phyloP scores from a whole-genome alignment of 2,888 invertebrate species.

The Drosophila gaucha region DNA sequence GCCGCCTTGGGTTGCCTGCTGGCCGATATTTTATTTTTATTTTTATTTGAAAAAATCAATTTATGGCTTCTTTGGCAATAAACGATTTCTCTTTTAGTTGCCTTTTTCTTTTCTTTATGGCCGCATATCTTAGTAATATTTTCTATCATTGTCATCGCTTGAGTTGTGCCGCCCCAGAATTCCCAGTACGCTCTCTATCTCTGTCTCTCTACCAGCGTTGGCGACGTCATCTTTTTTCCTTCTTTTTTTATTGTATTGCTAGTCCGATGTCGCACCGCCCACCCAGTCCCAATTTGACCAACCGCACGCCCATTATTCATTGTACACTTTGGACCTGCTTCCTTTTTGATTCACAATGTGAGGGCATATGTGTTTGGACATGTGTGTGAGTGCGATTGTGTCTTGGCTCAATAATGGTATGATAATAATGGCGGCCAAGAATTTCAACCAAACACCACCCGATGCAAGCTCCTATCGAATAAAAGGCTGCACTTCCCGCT shows the following conservation, averaged over 20 bases:
- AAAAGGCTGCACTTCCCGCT: slow-evolving; percentile 17
- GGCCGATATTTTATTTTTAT: slow-evolving; percentile 80
- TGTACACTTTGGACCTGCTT: slow-evolving; percentile 33
- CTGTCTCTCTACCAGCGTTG: background rate
- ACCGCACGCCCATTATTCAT: slow-evolving; percentile 62
- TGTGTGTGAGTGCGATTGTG: slow-evolving; percentile 37
- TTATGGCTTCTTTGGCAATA: slow-evolving; percentile 81
- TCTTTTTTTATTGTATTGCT: slow-evolving; percentile 38
- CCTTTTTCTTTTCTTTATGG: slow-evolving; percentile 74
- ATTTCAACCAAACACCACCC: slow-evolving; percentile 19
- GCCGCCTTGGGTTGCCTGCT: slow-evolving; percentile 33
- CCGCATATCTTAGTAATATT: slow-evolving; percentile 81
- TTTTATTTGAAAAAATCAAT: slow-evolving; percentile 82
- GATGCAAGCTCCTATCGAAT: slow-evolving; percentile 19
- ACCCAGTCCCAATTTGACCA: slow-evolving; percentile 45
- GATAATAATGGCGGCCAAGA: slow-evolving; percentile 46
- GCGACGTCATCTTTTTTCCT: slow-evolving; percentile 36
- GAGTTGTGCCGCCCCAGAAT: slow-evolving; percentile 36
- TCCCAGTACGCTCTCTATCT: background rate
- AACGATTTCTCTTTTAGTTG: slow-evolving; percentile 83
- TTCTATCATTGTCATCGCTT: slow-evolving; percentile 80
- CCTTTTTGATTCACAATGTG: slow-evolving; percentile 9
- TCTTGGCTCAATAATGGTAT: slow-evolving; percentile 55
- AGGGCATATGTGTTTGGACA: slow-evolving; percentile 13
- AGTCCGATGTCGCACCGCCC: slow-evolving; percentile 15